A percentile compares a stretch with the other conserved stretches of the same genome.
These are phyloP conservation scores for Hycleus cichorii DNA, from an alignment of 1,140 invertebrate genomes.

Conservation along the genomic window DNA sequence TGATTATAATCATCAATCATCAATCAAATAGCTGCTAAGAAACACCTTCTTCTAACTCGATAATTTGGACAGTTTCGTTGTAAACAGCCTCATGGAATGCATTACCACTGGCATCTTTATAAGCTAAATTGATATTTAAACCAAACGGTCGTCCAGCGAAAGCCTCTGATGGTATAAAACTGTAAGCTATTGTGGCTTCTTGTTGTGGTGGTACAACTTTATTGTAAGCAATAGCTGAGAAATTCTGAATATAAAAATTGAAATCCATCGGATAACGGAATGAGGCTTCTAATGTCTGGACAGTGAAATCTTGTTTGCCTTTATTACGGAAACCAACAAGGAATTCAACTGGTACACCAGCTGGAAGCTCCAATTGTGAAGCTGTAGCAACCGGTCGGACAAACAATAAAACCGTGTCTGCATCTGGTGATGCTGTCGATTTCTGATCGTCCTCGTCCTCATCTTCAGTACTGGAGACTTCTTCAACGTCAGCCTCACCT, in stretches of 20 bases:
- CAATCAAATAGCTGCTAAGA: constrained; percentile 13
- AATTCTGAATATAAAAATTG: constrained; percentile 97
- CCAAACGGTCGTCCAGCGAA: constrained; percentile 95
- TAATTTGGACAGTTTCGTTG: constrained; percentile 96
- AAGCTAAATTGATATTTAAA: constrained; percentile 86
- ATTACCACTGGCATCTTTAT: constrained; percentile 69
- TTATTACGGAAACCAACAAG: constrained; percentile 95
- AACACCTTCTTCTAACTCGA: constrained; percentile 84
- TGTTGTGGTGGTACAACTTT: constrained; percentile 77
- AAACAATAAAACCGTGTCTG: constrained; percentile 87
- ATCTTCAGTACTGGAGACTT: constrained; percentile 53
- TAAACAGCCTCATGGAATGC: constrained; percentile 80
- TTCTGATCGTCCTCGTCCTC: constrained; percentile 65
- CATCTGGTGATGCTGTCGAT: constrained; percentile 77
- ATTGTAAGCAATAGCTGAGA: constrained; percentile 86
- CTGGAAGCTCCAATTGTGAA: constrained; percentile 72
- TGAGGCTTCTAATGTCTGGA: constrained; percentile 92
- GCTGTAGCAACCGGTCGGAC: constrained; percentile 68
- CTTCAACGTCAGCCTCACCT: constrained; percentile 54
- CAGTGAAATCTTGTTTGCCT: constrained; percentile 80
- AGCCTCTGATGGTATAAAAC: constrained; percentile 89
- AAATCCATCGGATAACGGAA: constrained; percentile 99
- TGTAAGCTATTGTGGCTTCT: constrained; percentile 92
- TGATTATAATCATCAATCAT: not conserved
- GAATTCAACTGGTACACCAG: constrained; percentile 88